Evolutionary conservation across 2,888 invertebrate species (phyloP), one percentile per base, ranked within the genome.

Genomic region (Netelia virgata): DNA sequence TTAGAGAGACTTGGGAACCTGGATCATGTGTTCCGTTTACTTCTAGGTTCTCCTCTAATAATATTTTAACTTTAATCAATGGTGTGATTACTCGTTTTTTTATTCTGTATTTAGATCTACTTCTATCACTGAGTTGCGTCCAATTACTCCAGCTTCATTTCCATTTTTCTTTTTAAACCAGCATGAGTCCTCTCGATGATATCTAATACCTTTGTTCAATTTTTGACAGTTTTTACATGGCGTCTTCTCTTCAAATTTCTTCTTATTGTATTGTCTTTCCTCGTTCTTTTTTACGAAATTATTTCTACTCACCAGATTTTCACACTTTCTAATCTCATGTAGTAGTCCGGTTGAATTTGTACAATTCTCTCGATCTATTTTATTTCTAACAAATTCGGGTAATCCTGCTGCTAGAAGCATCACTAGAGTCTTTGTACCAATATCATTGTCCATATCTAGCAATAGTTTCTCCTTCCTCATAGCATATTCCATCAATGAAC

Each of bases 401-500:
- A 89, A 83, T 78, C 88, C 89, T 77, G 80, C 70, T 70, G 84
- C 85, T 81, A 87, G 86, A 9, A 81, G 64, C 43, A 47, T 74
- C 55, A 86, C 80, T 55, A 87, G 74, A 1, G 87, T 87, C 57
- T 77, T 80, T 70, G 80, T 41, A 73, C 72, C 73, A 36, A 89
- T 88, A 41, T 86, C 70, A 2, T 80, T 87, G 70, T 89, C 80
- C 80, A 88, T 83, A 36, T 89, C 86, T 78, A 84, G 47, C 72
- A 89, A 59, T 41, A 89, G 77, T 59, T 83, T 84, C 66, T 89
- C 87, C 84, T 90, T 89, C 59, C 50, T 88, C 66, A 88, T 87
- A n/a, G 88, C 89, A 74, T 89, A 90, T 63, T 90, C 85, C 20
- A 85, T 78, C 36, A 89, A 69, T 73, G 83, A 86, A 50, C 89